phyloP scores from a whole-genome alignment of 2,888 invertebrate genomes.

The Pollenia labialis region DNA sequence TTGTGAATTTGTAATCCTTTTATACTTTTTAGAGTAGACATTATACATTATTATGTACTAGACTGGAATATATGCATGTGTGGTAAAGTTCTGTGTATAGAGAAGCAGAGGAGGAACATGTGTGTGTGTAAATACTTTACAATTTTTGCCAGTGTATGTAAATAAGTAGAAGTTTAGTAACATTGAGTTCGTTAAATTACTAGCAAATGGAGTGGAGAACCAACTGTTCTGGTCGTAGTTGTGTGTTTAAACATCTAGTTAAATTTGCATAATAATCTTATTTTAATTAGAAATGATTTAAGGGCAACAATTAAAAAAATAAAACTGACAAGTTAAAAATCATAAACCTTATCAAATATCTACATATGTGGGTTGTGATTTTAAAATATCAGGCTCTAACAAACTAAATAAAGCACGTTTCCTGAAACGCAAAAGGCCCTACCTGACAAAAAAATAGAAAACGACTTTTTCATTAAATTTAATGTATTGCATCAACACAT shows the following conservation, averaged over 20 bases:
- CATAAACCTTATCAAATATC: no score
- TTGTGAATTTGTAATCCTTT: slow-evolving; percentile 37
- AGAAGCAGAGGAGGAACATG: neutral
- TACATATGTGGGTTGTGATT: no score
- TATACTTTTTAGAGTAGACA: neutral
- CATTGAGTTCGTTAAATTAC: slow-evolving; percentile 21
- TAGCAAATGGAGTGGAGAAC: slow-evolving; percentile 26
- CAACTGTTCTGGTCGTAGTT: slow-evolving; percentile 23
- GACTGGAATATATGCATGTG: slow-evolving; percentile 33
- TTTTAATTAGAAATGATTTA: neutral
- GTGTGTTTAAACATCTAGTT: slow-evolving; percentile 32
- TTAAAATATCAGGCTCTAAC: no score
- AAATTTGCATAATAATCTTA: neutral
- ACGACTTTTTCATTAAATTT: no score
- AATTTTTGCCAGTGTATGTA: slow-evolving; percentile 23
- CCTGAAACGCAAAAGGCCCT: no score
- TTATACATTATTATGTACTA: slow-evolving; percentile 44
- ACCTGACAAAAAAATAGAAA: no score
- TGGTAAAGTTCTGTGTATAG: no score
- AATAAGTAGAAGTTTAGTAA: slow-evolving; percentile 39
- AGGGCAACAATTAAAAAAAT: neutral
- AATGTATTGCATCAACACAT: no score
- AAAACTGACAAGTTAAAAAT: no score
- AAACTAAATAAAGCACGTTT: no score
- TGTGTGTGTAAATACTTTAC: neutral